Base-by-base conservation (phyloP, 2,888 invertebrate species). In the Drosophila meridiana region DNA sequence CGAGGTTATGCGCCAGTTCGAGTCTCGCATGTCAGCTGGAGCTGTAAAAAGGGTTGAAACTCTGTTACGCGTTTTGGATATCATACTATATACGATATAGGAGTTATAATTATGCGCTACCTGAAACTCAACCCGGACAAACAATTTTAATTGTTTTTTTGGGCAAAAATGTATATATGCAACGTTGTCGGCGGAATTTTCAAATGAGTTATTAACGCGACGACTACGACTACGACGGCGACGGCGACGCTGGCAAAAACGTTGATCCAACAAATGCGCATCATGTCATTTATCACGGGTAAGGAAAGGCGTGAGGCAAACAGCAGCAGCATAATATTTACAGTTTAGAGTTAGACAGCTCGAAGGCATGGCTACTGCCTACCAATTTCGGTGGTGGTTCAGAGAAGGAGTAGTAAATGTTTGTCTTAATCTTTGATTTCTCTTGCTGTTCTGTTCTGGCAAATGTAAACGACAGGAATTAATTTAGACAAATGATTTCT, bases 391-490 rank as follows among this genome's bases (percentile, higher is more conserved):
- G 65, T 69, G 73, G 48, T 65, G 82, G 82, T 64, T 69, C 58
- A 60, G 77, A 84, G 50, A 52, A 52, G 50, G 34, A 90, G 90
- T 70, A 69, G 88, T 80, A 82, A 91, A 92, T 93, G 92, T 92
- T 93, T 93, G 92, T 92, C 92, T 93, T 93, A 93, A 93, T 93
- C 93, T 93, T 93, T 93, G 93, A 93, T 93, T 93, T 92, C 92
- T 64, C 69, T 63, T 67, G 82, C 77, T 65, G 65, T 48, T 73
- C 71, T 65, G 68, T 63, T 87, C 76, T 73, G 88, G 85, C 92
- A 92, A 92, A 93, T 93, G 93, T 93, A 93, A 93, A 93, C 93
- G 93, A 93, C 93, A 93, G 93, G 93, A 93, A 93, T 93, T 93
- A 93, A 93, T 93, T 93, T 93, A 92, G 93, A 93, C 92, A 93